Percentiles rank a stretch among this genome's conserved stretches.
phyloP scores from a whole-genome alignment of 2,888 invertebrate genomes.

The Clunio marinus region DNA sequence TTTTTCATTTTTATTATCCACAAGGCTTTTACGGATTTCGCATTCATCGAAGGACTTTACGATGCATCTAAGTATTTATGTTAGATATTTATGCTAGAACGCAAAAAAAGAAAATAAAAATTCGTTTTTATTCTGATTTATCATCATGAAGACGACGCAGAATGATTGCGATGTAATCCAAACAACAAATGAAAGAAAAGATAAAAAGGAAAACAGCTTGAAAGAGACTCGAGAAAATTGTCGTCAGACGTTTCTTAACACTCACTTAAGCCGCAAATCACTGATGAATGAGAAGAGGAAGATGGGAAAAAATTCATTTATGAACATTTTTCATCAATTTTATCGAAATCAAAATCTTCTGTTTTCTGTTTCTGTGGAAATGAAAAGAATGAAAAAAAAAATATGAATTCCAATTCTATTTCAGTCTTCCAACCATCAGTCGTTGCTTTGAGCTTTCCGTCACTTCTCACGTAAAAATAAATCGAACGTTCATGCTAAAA shows the following conservation, averaged over 20 bases:
- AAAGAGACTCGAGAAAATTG: background rate
- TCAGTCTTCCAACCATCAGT: too few relatives aligned
- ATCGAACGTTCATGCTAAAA: background rate
- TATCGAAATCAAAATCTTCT: constrained; percentile 36
- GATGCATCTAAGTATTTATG: too few relatives aligned
- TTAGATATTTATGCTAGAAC: too few relatives aligned
- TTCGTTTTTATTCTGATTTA: constrained; percentile 1
- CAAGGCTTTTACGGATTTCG: background rate
- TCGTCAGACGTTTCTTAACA: background rate
- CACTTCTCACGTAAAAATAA: background rate
- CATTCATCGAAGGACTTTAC: too few relatives aligned
- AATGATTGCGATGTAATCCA: background rate
- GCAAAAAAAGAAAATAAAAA: background rate
- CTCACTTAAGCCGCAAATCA: background rate
- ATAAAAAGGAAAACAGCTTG: background rate
- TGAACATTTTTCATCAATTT: constrained; percentile 36
- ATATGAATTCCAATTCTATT: too few relatives aligned
- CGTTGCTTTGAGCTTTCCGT: background rate
- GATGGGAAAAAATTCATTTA: constrained; percentile 17
- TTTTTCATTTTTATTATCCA: background rate
- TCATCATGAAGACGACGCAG: too few relatives aligned
- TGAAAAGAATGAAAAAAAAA: background rate
- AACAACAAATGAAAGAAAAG: background rate
- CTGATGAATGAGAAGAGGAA: background rate
- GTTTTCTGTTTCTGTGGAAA: background rate